Conservation (phyloP, 2,113 vertebrate genomes). For the Anarhynchus alexandrinus region DNA sequence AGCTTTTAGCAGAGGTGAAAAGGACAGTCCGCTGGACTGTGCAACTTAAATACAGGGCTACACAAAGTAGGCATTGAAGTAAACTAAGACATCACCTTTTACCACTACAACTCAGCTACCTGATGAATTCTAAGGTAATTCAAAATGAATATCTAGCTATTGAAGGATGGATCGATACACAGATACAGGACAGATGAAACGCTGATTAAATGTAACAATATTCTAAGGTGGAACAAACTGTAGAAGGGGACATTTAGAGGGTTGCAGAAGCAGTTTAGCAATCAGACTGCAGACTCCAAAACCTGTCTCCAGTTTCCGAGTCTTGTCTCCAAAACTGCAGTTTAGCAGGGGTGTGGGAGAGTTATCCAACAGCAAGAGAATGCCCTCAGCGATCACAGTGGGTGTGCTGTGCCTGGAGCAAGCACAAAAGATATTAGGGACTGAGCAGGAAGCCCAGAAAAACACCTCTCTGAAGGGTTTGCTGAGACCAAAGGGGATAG, state of each 20-base stretch:
- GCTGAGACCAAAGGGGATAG: background rate
- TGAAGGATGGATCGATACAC: background rate
- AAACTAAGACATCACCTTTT: background rate
- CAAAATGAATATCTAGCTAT: background rate
- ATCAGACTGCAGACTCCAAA: background rate
- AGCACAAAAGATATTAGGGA: background rate
- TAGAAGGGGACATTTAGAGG: background rate
- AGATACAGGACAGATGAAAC: background rate
- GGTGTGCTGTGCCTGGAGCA: background rate
- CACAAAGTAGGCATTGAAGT: background rate
- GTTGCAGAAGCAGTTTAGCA: background rate
- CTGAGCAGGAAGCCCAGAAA: background rate
- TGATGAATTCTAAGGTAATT: background rate
- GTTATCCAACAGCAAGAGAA: background rate
- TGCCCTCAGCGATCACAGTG: background rate
- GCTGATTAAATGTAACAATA: background rate
- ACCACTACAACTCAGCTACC: background rate
- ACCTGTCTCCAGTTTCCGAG: no score
- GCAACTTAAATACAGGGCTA: background rate
- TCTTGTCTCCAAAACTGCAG: no score
- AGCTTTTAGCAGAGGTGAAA: background rate
- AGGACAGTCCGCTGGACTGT: background rate
- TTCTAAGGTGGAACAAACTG: background rate
- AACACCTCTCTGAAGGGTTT: background rate
- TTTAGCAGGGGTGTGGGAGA: background rate